Base-by-base conservation (phyloP, 1,140 invertebrate species). In the Dreissena polymorpha region DNA sequence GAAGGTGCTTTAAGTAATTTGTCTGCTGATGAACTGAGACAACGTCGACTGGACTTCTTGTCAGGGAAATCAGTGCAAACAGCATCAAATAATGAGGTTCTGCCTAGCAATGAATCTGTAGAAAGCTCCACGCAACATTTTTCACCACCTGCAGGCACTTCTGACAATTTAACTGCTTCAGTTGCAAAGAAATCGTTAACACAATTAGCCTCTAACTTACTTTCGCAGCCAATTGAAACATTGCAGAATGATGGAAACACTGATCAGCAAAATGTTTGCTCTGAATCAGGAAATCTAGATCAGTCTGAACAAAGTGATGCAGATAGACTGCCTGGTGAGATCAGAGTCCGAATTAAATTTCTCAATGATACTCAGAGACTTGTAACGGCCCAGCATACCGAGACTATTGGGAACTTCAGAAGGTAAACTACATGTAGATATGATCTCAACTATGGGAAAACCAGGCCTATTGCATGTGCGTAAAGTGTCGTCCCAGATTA, bases 341-440 rank as follows among this genome's bases (percentile, higher is more conserved):
- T 97, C 85, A 94, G 95, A 57, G 96, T 98, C 82, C 95, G 96
- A 88, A 92, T 98, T 3, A 97, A 97, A 91, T 98, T 96, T 90
- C 94, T 98, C 55, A 97, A 98, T 91, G 97, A 98, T 89, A 96
- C 97, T 65, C 94, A 96, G 84, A 96, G 96, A 92, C 91, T 96
- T 75, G 97, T 98, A 0, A 95, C 95, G 88, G 96, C 96, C 6
- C 95, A 94, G 82, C 94, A 96, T 39, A 94, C 95, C 83, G 96
- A 97, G 91, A 94, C 95, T 77, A 93, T 98, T 83, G 96, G 95
- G 73, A 96, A 97, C 92, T 98, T 98, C 93, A 97, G 97, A 95
- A 96, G 95, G 97, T 97, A 93, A 51, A 51, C n/a, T n/a, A n/a
- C n/a, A n/a, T n/a, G 75, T 69, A 63, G 16, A 39, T 5, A 23